Percentiles rank a stretch among this genome's conserved stretches.
Evolutionary conservation across 2,113 vertebrate genomes (phyloP).

Genomic region (Gavialis gangeticus): DNA sequence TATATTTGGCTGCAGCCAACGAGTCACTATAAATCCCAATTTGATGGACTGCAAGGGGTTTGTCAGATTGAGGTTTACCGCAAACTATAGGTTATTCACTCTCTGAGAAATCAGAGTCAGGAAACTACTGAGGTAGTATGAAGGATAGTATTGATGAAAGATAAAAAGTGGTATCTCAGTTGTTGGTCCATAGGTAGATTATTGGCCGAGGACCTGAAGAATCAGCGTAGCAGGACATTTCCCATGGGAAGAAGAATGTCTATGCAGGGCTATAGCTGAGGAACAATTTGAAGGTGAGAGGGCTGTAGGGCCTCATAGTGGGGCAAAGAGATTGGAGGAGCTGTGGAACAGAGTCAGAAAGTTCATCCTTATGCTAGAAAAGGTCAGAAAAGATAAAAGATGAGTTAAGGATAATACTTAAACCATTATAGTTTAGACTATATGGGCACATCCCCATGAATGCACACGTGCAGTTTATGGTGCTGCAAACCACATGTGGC

Average conservation of each 20-base stretch:
- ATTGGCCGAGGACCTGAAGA: not conserved
- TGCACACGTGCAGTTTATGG: too few relatives aligned
- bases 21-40: not conserved
- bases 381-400: too few relatives aligned
- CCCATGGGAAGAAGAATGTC: not conserved
- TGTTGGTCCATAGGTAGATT: not conserved
- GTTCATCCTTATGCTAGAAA: too few relatives aligned
- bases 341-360: not conserved
- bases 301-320: accelerated
- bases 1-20: not conserved
- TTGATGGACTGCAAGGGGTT: not conserved
- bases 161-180: not conserved
- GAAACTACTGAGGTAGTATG: not conserved
- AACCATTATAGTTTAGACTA: too few relatives aligned
- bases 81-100: not conserved
- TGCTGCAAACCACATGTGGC: too few relatives aligned
- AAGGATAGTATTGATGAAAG: not conserved
- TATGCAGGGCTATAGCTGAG: not conserved
- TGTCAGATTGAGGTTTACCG: not conserved
- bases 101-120: not conserved
- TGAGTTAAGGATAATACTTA: too few relatives aligned
- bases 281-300: not conserved
- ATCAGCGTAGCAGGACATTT: not conserved
- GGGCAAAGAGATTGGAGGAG: not conserved
- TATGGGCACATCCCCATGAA: too few relatives aligned